Evolutionary conservation across 2,888 invertebrate genomes (phyloP), one percentile per base, ranked within the genome.

Genomic region (Odontocolon sp.): DNA sequence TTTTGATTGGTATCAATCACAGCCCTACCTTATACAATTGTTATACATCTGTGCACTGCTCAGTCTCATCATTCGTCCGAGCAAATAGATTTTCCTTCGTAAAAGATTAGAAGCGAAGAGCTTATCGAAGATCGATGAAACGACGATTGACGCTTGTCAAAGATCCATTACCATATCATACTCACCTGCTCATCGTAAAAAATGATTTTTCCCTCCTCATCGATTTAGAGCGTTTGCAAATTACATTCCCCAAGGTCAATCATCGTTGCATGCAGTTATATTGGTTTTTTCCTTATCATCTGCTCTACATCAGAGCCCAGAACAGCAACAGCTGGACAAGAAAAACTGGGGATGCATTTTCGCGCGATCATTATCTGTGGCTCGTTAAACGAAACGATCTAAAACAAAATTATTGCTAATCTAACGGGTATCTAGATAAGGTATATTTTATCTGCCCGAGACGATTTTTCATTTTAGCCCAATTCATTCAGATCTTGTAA

Each of bases 81-180:
- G n/a, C n/a, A n/a, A n/a, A n/a, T n/a, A n/a, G n/a, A n/a, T n/a
- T n/a, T n/a, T n/a, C n/a, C n/a, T n/a, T n/a, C n/a, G n/a, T n/a
- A n/a, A n/a, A n/a, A 36, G 75, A 75, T 69, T 69, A 57, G 11
- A 16, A 21, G 31, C 54, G 45, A 28, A n/a, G 47, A 33, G 9
- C 26, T 16, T 11, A 28, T 52, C 4, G 23, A 64, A 31, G 14
- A 64, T 69, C 50, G 40, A 64, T 33, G 36, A 52, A 16, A 36
- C 33, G 64, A 42, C 52, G 70, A 70, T 66, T 75, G 70, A 69
- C 52, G 42, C 59, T 50, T 66, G 70, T 70, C 75, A 66, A 42
- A 36, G 23, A 75, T 66, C 75, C 75, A 75, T 75, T 75, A 66
- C 4, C 18, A 18, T 38, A 45, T 26, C 23, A 56, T 31, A 61